phyloP scores from a whole-genome alignment of 2,113 vertebrate genomes.

The Albula glossodonta region DNA sequence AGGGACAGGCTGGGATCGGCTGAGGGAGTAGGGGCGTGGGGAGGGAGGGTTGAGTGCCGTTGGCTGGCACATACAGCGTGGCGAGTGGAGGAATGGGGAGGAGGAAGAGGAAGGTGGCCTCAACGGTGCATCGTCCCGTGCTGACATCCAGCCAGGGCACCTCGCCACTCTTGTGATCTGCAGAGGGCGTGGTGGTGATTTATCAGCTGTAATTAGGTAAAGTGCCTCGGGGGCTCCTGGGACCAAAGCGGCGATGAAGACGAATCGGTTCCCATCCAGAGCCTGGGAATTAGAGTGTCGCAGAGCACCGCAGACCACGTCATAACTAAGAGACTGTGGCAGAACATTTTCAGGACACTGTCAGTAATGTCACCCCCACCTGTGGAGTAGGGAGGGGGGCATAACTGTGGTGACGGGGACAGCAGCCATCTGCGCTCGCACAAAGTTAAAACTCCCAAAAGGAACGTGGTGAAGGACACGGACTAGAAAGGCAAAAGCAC shows the following conservation, averaged over 20 bases:
- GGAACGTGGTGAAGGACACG: neutral
- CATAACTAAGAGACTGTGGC: neutral
- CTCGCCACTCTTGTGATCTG: neutral
- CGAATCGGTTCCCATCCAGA: neutral
- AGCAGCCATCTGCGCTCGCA: neutral
- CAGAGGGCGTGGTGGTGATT: neutral
- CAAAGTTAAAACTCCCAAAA: neutral
- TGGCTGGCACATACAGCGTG: too few species aligned
- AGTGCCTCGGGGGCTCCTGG: constrained; percentile 22
- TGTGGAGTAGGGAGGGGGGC: neutral
- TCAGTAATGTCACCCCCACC: constrained; percentile 14
- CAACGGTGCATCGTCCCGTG: neutral
- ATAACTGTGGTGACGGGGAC: neutral
- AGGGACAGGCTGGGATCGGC: neutral
- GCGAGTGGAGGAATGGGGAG: too few species aligned
- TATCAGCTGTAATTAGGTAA: constrained; percentile 24
- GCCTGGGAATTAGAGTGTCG: neutral
- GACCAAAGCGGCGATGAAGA: constrained; percentile 8
- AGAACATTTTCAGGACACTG: neutral
- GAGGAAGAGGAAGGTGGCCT: neutral
- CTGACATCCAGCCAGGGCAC: neutral
- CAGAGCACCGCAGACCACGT: neutral
- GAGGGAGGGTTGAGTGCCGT: too few species aligned
- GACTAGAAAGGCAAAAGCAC: neutral
- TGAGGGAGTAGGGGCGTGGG: neutral